phyloP scores from a whole-genome alignment of 2,888 invertebrate genomes.

The Vesta saturnalis region DNA sequence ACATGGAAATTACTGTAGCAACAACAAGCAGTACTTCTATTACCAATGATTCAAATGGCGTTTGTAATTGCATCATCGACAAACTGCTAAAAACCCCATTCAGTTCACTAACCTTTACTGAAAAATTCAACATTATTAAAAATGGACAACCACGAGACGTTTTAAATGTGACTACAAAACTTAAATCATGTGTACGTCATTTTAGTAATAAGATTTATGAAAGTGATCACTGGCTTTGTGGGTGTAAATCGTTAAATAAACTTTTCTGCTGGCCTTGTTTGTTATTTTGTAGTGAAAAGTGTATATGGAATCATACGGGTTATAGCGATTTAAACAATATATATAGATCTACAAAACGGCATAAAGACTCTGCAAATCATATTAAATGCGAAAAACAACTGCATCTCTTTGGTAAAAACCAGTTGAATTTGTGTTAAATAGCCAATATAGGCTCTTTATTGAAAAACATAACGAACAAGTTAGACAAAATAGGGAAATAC shows the following conservation, averaged over 20 bases:
- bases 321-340: not conserved
- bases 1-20: not conserved
- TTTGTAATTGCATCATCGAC: not conserved
- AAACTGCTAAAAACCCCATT: not conserved
- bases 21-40: not conserved
- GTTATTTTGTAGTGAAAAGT: no score
- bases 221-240: no score
- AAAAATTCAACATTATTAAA: not conserved
- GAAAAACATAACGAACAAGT: no score
- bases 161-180: no score
- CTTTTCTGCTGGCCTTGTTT: not conserved
- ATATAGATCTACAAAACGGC: not conserved
- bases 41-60: not conserved
- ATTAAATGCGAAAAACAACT: not conserved
- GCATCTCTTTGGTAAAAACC: constrained; percentile 2
- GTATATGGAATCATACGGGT: no score
- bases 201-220: no score
- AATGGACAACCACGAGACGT: not conserved
- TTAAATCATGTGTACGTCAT: no score
- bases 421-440: constrained; percentile 37
- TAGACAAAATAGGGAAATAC: no score
- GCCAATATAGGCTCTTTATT: no score
- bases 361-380: no score
- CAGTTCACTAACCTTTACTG: not conserved
- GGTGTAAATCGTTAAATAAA: not conserved